Evolutionary conservation across 2,113 vertebrate species (phyloP).

Genomic region (Columba janthina): DNA sequence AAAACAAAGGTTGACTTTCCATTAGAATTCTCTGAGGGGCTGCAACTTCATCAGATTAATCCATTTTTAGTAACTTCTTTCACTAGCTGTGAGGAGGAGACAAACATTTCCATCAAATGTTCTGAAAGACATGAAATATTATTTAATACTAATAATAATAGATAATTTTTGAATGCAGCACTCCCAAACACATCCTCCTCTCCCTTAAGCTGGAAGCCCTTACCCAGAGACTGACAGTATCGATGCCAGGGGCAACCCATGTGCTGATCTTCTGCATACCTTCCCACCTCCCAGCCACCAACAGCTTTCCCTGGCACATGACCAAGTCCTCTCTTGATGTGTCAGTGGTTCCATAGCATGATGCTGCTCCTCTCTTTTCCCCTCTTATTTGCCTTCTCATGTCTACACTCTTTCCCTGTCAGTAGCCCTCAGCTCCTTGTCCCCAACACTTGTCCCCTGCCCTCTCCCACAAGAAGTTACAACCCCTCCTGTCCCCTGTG

Average conservation of each 20-base stretch:
- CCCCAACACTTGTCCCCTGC: neutral
- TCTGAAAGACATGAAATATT: neutral
- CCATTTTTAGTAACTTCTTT: neutral
- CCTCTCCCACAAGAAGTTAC: fast-evolving
- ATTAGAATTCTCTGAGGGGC: neutral
- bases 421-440: fast-evolving
- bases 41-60: neutral
- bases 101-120: neutral
- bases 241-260: neutral
- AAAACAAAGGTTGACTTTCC: neutral
- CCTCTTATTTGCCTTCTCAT: neutral
- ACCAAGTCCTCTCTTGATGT: neutral
- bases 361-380: neutral
- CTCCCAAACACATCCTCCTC: neutral
- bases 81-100: neutral
- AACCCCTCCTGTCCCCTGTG: fast-evolving
- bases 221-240: neutral
- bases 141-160: neutral
- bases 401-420: neutral
- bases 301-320: neutral
- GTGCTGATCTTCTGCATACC: neutral
- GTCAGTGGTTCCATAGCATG: fast-evolving
- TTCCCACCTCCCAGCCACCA: neutral
- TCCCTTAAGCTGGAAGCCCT: neutral
- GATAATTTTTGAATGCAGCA: neutral